A percentile compares a stretch with the other conserved stretches of the same genome.
Evolutionary conservation across 2,888 invertebrate species (phyloP).

Genomic region (Eretmocerus hayati): DNA sequence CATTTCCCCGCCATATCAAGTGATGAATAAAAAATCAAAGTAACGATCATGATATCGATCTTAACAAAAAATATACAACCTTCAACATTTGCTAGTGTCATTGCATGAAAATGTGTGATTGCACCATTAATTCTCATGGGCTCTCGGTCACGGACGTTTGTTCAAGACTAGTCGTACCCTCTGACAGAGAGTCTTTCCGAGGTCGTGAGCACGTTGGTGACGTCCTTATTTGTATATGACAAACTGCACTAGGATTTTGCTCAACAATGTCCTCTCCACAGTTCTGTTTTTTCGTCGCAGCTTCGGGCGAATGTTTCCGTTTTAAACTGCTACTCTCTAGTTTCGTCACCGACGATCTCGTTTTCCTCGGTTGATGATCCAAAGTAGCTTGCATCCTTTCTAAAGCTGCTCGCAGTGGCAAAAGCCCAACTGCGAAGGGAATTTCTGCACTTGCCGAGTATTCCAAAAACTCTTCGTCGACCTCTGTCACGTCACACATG

Average conservation of each 20-base stretch:
- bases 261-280: slow-evolving; percentile 13
- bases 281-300: slow-evolving; percentile 9
- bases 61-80: too few species aligned
- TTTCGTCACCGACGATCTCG: slow-evolving; percentile 41
- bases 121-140: too few species aligned
- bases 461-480: slow-evolving; percentile 21
- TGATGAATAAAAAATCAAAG: too few species aligned
- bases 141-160: slow-evolving; percentile 15
- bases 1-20: too few species aligned
- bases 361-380: slow-evolving; percentile 46
- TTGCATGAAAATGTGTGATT: too few species aligned
- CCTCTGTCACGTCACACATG: slow-evolving; percentile 39
- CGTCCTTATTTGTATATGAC: slow-evolving; percentile 40
- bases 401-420: slow-evolving; percentile 44
- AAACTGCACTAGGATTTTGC: slow-evolving; percentile 35
- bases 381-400: slow-evolving; percentile 45
- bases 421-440: slow-evolving; percentile 45
- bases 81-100: too few species aligned
- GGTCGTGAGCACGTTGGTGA: slow-evolving; percentile 26
- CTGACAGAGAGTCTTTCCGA: slow-evolving; percentile 19
- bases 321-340: slow-evolving; percentile 29
- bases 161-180: slow-evolving; percentile 11
- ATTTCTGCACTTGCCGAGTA: slow-evolving; percentile 42
- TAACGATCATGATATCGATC: too few species aligned
- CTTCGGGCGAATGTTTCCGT: slow-evolving; percentile 24